Conservation (phyloP, 2,797 vertebrate genomes). For the Telmatherina bonti region DNA sequence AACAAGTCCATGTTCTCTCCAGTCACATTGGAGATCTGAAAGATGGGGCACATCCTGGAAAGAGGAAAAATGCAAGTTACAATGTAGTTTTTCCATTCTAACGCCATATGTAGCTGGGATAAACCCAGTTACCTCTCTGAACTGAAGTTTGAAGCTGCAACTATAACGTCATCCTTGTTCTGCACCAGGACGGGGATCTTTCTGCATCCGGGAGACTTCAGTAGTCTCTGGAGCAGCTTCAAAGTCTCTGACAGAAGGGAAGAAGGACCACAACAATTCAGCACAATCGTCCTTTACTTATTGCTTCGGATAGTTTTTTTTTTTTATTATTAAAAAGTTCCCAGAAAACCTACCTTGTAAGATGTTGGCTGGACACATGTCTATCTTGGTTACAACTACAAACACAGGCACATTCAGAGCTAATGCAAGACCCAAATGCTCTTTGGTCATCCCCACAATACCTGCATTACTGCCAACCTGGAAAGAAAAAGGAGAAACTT, state of each 20-base stretch:
- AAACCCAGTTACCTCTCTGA: slow-evolving; percentile 90
- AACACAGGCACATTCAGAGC: slow-evolving; percentile 97
- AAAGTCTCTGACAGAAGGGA: slow-evolving; percentile 87
- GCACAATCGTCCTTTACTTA: background rate
- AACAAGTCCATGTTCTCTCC: slow-evolving; percentile 97
- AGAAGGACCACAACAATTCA: background rate
- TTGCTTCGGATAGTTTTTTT: background rate
- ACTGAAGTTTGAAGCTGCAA: slow-evolving; percentile 98
- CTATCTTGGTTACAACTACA: slow-evolving; percentile 98
- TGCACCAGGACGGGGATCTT: slow-evolving; percentile 98
- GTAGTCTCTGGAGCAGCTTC: slow-evolving; percentile 93
- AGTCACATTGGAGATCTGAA: slow-evolving; percentile 98
- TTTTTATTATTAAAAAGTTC: too few relatives aligned
- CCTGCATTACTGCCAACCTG: slow-evolving; percentile 98
- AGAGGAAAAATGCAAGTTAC: slow-evolving; percentile 7
- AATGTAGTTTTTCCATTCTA: background rate
- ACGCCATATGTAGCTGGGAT: background rate
- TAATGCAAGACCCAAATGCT: slow-evolving; percentile 94
- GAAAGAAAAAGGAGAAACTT: background rate
- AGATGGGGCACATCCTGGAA: slow-evolving; percentile 95
- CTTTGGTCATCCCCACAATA: slow-evolving; percentile 99
- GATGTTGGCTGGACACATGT: slow-evolving; percentile 99
- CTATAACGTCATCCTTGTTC: slow-evolving; percentile 97
- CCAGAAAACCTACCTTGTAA: slow-evolving; percentile 86
- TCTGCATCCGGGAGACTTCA: slow-evolving; percentile 97